Base-by-base conservation (phyloP, 2,888 invertebrate genomes). In the Tiphia femorata region DNA sequence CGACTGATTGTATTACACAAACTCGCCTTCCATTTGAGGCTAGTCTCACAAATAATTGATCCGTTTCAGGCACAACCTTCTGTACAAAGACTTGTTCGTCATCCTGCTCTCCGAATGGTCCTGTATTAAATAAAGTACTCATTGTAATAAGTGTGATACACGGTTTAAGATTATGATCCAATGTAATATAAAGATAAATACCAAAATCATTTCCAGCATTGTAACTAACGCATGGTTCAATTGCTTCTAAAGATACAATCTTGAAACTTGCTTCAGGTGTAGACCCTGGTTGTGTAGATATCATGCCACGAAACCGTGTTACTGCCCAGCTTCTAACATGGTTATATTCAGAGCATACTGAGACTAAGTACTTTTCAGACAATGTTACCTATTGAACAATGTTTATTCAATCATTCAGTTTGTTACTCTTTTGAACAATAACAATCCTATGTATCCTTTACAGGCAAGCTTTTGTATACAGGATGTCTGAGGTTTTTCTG, bases 51-150 rank as follows among this genome's bases (percentile, higher is more conserved):
- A 96, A 98, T 19, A 98, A 84, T 63, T 96, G 95, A 83, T 97
- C 96, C 0, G 97, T 96, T 80, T 98, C 97, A 0, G 98, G 98
- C 10, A 98, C 95, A 8, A 98, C 95, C 86, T 97, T 97, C 84
- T 98, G 98, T 42, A 99, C 93, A 80, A 99, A 98, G 58, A 99
- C 94, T 86, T 97, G 98, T 77, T 97, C 97, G 79, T 98, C 98
- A 80, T 98, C 97, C 83, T 97, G 96, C 80, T 98, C 98, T 1
- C 98, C 98, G 82, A 95, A 98, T 0, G 98, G 98, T 3, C 97
- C 96, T 87, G 16, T 0, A 8, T 16, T 7, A 47, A 44, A 38
- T 44, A n/a, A 14, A 14, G 8, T 21, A 8, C 12, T 40, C 7
- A 20, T 12, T 16, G 2, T 35, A 47, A 35, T 10, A 23, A 35